Base-by-base conservation (phyloP, 1,140 invertebrate species). In the Drosophila tristis region DNA sequence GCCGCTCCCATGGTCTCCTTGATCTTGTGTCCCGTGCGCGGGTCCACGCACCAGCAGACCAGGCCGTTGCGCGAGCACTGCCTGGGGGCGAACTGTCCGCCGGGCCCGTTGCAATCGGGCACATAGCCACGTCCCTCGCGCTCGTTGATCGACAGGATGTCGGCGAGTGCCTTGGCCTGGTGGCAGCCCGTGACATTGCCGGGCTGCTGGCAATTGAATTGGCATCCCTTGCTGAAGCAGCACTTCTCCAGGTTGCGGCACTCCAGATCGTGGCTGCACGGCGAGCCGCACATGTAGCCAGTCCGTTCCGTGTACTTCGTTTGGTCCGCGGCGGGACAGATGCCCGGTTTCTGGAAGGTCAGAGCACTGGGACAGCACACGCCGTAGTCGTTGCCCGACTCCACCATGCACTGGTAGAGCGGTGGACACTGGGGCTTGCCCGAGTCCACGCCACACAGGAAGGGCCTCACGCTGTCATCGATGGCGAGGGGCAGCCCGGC, bases 41-140 rank as follows among this genome's bases (percentile, higher is more conserved):
- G 92, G 87, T 96, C 95, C 1, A 97, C 96, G 82, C 97, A 97
- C 97, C 97, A 97, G 91, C 97, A 97, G 67, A 97, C 96, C 2
- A 97, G 90, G 15, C 96, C 96, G 90, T 97, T 97, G 47, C 96
- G 93, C 2, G 96, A 97, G 86, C 97, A 97, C 75, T 97, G 96
- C 54, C 93, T 94, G 0, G 94, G 92, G 25, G 95, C 92, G 82
- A 96, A 97, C 23, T 94, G 93, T 0, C 96, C 96, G 54, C 95
- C 94, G 74, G 85, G 93, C 20, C 93, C 93, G 16, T 92, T 93
- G 78, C 97, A 97, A 79, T 97, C 96, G 0, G 97, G 97, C 35
- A 97, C 94, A 81, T 97, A 97, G 2, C 96, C 96, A 9, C 95
- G 94, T 1, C 96, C 96, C 66, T 96, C 95, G 25, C 95, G 94